phyloP scores from a whole-genome alignment of 2,113 vertebrate genomes.

The Misgurnus mizolepis region DNA sequence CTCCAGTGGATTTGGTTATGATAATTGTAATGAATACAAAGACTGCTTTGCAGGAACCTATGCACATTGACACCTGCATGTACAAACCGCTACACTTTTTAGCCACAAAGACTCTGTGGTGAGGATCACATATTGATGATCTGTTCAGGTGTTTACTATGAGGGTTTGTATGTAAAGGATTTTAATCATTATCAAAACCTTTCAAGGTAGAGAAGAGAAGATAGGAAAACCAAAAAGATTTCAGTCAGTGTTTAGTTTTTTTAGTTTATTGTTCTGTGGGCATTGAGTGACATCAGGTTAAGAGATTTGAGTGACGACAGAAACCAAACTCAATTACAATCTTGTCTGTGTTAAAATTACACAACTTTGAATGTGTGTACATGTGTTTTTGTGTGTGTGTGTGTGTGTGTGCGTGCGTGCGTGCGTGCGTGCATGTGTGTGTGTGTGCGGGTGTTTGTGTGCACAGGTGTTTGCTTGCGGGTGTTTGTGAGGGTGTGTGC shows the following conservation, averaged over 20 bases:
- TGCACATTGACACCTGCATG: constrained; percentile 78
- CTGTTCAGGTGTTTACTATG: constrained; percentile 59
- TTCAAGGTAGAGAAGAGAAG: constrained; percentile 64
- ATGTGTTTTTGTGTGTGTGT: constrained; percentile 57
- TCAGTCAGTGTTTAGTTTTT: constrained; percentile 58
- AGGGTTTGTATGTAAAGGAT: constrained; percentile 67
- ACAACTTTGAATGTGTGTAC: constrained; percentile 56
- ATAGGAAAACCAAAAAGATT: constrained; percentile 74
- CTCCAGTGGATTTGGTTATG: constrained; percentile 57
- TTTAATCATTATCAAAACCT: constrained; percentile 71
- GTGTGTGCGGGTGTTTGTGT: constrained; percentile 50
- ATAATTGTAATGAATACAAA: constrained; percentile 58
- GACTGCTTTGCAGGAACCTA: constrained; percentile 75
- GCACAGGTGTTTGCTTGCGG: constrained; percentile 63
- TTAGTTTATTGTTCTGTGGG: constrained; percentile 44
- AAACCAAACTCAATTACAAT: constrained; percentile 71
- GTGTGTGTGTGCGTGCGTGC: constrained; percentile 63
- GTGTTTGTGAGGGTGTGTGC: constrained; percentile 40
- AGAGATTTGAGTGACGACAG: constrained; percentile 50
- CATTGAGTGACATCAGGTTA: constrained; percentile 48
- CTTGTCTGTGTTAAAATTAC: constrained; percentile 63
- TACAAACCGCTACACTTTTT: constrained; percentile 69
- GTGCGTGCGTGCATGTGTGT: constrained; percentile 44
- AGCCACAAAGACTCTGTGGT: constrained; percentile 58
- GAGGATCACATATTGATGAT: constrained; percentile 77